phyloP scores from a whole-genome alignment of 35 echinoderm and acorn worm genomes.

The Ptychodera flava region DNA sequence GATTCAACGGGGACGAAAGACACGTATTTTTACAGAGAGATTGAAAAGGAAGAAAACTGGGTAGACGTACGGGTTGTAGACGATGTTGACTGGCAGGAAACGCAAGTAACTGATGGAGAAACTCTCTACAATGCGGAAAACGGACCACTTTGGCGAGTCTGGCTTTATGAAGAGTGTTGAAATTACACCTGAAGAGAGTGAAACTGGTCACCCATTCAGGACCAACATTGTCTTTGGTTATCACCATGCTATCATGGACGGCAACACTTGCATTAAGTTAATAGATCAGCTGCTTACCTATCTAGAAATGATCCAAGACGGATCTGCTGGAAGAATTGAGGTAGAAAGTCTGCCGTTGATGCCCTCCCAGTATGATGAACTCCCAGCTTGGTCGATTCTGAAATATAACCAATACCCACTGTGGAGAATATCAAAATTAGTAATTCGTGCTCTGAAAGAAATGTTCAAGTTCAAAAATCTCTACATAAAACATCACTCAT shows the following conservation, averaged over 20 bases:
- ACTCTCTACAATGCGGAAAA: neutral
- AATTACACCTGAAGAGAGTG: neutral
- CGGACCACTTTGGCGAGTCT: neutral
- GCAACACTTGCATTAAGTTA: neutral
- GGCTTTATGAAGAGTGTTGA: neutral
- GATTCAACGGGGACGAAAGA: neutral
- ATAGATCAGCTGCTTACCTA: neutral
- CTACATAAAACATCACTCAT: neutral
- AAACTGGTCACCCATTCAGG: neutral
- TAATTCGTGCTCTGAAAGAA: neutral
- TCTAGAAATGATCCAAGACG: neutral
- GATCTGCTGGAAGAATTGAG: neutral
- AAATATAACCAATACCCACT: neutral
- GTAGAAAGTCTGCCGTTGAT: neutral
- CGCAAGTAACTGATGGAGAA: neutral
- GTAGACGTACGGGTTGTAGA: neutral
- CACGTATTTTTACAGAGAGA: neutral
- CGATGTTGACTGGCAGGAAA: neutral
- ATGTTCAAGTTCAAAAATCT: neutral
- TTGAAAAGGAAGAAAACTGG: neutral
- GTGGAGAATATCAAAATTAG: neutral
- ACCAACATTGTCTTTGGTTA: neutral
- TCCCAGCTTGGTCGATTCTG: neutral
- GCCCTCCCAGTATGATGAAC: neutral
- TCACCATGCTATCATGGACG: neutral